Percentiles rank a stretch among this genome's conserved stretches.
Conservation (phyloP, 2,113 vertebrate species). For the Galemys pyrenaicus region DNA sequence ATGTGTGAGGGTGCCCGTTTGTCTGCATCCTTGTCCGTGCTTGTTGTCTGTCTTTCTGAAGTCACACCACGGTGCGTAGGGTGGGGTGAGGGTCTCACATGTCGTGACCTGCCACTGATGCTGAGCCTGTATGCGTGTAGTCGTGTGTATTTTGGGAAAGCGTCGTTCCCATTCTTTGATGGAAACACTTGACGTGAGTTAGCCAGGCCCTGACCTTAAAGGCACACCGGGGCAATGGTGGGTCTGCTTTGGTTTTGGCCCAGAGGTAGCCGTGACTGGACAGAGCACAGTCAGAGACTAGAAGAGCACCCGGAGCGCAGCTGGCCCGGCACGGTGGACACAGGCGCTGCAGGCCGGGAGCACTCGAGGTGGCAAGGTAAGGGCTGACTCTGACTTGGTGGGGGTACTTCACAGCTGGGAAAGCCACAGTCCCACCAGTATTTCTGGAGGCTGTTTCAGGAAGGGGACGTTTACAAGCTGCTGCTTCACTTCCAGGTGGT, state of each 20-base stretch:
- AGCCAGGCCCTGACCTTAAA: not conserved
- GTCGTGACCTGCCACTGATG: rapidly evolving
- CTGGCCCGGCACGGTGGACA: slow-evolving; percentile 88
- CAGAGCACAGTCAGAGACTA: slow-evolving; percentile 90
- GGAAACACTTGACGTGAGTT: not conserved
- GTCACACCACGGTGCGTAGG: rapidly evolving
- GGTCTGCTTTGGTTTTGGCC: slow-evolving; percentile 24
- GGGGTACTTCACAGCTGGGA: rapidly evolving
- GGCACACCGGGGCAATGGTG: slow-evolving; percentile 17
- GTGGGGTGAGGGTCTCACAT: too few relatives aligned
- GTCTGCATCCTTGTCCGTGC: rapidly evolving
- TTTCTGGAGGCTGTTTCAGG: not conserved
- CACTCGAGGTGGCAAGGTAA: slow-evolving; percentile 87
- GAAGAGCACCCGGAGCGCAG: slow-evolving; percentile 89
- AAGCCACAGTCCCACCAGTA: rapidly evolving
- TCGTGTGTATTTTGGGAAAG: not conserved
- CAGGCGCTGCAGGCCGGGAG: slow-evolving; percentile 80
- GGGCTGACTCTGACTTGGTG: rapidly evolving
- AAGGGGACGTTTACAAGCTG: not conserved
- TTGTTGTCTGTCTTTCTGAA: not conserved
- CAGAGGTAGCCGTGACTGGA: slow-evolving; percentile 91
- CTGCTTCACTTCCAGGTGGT: slow-evolving; percentile 82
- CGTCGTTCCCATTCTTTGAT: not conserved
- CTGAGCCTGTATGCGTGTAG: not conserved
- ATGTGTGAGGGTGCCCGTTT: rapidly evolving